Evolutionary conservation across 2,113 vertebrate genomes (phyloP), one percentile per base, ranked within the genome.

Genomic region (Varanus salvator): DNA sequence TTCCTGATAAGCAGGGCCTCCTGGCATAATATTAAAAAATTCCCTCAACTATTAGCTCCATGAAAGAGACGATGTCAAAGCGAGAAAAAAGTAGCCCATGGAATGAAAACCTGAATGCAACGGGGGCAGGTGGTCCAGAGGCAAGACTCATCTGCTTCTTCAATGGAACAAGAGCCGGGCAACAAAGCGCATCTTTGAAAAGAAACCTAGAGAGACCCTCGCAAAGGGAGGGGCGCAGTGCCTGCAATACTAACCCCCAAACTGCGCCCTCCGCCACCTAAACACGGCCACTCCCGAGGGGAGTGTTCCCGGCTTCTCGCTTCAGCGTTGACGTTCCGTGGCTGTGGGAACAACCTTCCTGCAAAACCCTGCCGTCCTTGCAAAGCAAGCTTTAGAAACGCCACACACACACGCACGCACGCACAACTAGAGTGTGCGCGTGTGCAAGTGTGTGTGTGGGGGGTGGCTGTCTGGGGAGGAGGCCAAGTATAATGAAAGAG

Each of bases 401-500:
- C 6, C 54, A 54, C 54, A 54, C 6, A 54, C 54, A 54, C 54
- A 54, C 52, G 9, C 52, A 54, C 60, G 19, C 60, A 64, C 60
- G 19, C 60, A 64, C 15, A 64, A 64, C 57, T 14, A 60, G 57
- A 57, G 57, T 57, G 8, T 57, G 54, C 9, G 57, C 15, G 66
- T 19, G 38, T 84, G 66, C 14, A 29, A 50, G 21, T 31, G 75
- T 31, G 3, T 75, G n/a, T 8, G 68, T 0, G 15, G n/a, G 25
- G n/a, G 31, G 8, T 57, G 91, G 31, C 89, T 88, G 92, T 95
- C 93, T 93, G 1, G 69, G 95, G 95, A 94, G 89, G 1, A 27
- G 25, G 27, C n/a, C 88, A 93, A 78, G 93, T 83, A 64, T 95
- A 96, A 97, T 95, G 97, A 97, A 98, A 98, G 97, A 97, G 98